phyloP scores from a whole-genome alignment of 2,113 vertebrate species.

The Colius striatus region DNA sequence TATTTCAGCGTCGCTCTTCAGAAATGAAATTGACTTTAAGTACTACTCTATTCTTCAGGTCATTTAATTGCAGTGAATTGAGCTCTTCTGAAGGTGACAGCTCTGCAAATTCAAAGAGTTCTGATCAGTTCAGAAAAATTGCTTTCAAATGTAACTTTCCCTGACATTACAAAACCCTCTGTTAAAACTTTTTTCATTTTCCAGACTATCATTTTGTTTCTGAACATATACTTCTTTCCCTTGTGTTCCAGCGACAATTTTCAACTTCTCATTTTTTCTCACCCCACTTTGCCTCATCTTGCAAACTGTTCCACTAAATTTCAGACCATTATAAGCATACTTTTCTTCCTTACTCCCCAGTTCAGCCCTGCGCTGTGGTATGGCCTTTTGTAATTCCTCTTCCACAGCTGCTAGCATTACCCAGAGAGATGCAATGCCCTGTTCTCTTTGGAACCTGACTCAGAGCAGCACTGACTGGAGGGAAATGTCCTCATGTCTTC shows the following conservation, averaged over 20 bases:
- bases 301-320: not conserved
- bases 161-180: slow-evolving; percentile 8
- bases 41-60: slow-evolving; percentile 23
- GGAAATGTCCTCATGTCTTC: not conserved
- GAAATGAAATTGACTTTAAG: slow-evolving; percentile 53
- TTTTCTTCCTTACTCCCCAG: not conserved
- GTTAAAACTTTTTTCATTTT: slow-evolving; percentile 42
- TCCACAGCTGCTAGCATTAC: not conserved
- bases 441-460: accelerated
- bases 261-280: not conserved
- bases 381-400: not conserved
- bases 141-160: not conserved
- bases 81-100: slow-evolving; percentile 27
- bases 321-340: not conserved
- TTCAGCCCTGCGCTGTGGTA: not conserved
- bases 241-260: not conserved
- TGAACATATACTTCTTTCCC: slow-evolving; percentile 13
- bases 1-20: not conserved
- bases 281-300: not conserved
- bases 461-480: not conserved
- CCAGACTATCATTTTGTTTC: slow-evolving; percentile 35
- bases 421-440: not conserved
- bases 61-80: slow-evolving; percentile 64
- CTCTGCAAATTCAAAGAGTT: slow-evolving; percentile 46
- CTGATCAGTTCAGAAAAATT: slow-evolving; percentile 51